phyloP scores from a whole-genome alignment of 2,113 vertebrate species.

The Rattus rattus region DNA sequence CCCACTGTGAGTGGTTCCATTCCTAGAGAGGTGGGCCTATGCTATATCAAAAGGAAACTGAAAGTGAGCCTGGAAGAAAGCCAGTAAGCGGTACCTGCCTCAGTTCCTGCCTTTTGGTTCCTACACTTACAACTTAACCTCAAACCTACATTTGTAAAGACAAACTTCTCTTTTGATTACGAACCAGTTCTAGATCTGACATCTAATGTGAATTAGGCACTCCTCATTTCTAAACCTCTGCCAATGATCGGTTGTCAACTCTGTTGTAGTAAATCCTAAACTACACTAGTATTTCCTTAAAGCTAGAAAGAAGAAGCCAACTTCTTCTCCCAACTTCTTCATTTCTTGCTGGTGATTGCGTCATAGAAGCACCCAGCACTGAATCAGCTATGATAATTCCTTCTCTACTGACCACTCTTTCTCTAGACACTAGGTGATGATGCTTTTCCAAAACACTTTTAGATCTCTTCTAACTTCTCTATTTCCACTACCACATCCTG shows the following conservation, averaged over 20 bases:
- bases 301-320: neutral
- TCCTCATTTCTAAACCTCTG: slow-evolving; percentile 15
- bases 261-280: neutral
- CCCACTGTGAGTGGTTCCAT: neutral
- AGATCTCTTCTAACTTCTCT: neutral
- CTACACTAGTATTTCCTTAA: neutral
- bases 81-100: neutral
- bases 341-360: slow-evolving; percentile 25
- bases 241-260: neutral
- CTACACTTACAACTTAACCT: neutral
- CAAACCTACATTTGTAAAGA: neutral
- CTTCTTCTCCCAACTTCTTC: slow-evolving; percentile 53
- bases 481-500: neutral
- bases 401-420: neutral
- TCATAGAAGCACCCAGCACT: neutral
- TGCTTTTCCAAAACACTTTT: neutral
- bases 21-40: neutral
- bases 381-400: neutral
- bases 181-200: neutral
- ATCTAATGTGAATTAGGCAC: neutral
- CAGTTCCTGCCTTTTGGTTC: neutral
- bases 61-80: neutral
- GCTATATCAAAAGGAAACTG: neutral
- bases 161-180: neutral
- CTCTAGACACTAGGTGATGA: neutral